Evolutionary conservation across 2,113 vertebrate species (phyloP), one percentile per base, ranked within the genome.

Genomic region (Budorcas taxicolor): DNA sequence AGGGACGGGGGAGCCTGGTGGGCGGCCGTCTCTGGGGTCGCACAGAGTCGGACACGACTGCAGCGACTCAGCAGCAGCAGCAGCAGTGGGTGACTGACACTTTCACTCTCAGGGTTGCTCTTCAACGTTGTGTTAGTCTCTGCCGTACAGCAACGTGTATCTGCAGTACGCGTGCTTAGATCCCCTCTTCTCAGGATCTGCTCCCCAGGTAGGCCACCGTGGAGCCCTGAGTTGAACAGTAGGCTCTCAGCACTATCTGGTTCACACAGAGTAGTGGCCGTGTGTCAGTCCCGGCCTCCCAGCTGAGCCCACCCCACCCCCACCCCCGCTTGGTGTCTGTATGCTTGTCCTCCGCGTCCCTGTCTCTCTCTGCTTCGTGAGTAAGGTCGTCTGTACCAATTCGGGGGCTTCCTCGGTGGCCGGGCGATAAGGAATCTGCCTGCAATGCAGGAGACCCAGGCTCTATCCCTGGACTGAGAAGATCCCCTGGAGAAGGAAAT

Each of bases 121-220:
- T 36, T 11, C n/a, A 1, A 0, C 1, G 17, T 3, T 21, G 17
- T 36, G n/a, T 67, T 36, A 4, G 25, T 12, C 25, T 67, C 33
- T 71, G 64, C 64, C 36, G 17, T 1, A 3, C 64, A 36, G 64
- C 64, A 5, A 36, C 5, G n/a, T 11, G n/a, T 1, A 3, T 11
- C 33, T 71, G 64, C 17, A 11, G 0, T 11, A 10, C 2, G 17
- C 1, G 17, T 1, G 64, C n/a, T 11, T 0, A 4, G 21, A 5
- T 0, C 64, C 64, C n/a, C 64, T n/a, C 62, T 71, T 21, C 0
- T 5, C 33, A 10, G n/a, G 19, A 21, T 3, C 21, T 36, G 4
- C 64, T 36, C 8, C n/a, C n/a, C n/a, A 17, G 31, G 62, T 0
- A 4, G 64, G 17, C 19, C 64, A 10, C 64, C 64, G 1, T 3